Evolutionary conservation across 2,888 invertebrate species (phyloP), one percentile per base, ranked within the genome.

Genomic region (Thecocarcelia acutangulata): DNA sequence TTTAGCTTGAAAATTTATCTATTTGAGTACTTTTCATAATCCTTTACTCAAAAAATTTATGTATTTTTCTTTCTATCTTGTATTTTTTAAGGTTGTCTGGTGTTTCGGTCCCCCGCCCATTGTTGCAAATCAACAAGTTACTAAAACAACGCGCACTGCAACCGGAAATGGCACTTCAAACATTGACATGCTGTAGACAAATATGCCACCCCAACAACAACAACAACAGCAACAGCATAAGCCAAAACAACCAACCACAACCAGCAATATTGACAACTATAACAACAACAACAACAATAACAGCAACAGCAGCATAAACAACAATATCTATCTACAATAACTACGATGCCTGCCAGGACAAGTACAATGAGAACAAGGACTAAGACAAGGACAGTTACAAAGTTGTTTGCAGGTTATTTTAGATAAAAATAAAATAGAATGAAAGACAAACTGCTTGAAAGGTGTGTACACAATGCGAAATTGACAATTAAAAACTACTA

Each of bases 91-190:
- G 91, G 88, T 91, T 78, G 91, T 91, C 50, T 91, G 91, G 91
- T 91, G 91, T 68, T 89, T 90, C 73, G 89, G 87, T 78, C 90
- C 91, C 19, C 90, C 89, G 28, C 88, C 87, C 44, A 83, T 91
- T 73, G 85, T 89, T 69, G 87, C 88, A 83, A 88, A 88, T 81
- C 90, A 90, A 77, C 90, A 90, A 83, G 91, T 92, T 24, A 94
- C 94, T 48, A 94, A 94, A 88, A 94, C 94, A 0, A 94, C 94
- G 3, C 91, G 94, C 76, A 94, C 94, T 3, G 78, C 78, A 15
- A 92, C 92, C 63, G 94, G 94, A 86, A 94, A 94, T 87, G 94
- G 94, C 13, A 94, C 89, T 54, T 91, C 91, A 85, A 90, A 91
- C 84, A 89, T 89, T 83, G 91, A 91, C 85, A 89, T 91, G 87